phyloP scores from a whole-genome alignment of 2,888 invertebrate species.

The Biston betularia region DNA sequence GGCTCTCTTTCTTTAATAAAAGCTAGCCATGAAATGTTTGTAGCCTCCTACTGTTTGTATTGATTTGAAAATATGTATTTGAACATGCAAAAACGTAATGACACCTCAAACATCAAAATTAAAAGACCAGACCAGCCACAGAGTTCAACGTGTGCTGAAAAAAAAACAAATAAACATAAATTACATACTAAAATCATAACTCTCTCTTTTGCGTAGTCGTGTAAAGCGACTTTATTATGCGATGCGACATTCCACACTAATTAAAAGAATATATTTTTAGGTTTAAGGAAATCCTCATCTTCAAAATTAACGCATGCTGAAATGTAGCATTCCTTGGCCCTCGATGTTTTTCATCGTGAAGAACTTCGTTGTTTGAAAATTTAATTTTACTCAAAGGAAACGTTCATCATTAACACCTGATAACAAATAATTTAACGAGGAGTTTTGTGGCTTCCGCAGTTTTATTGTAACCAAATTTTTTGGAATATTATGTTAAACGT shows the following conservation, averaged over 20 bases:
- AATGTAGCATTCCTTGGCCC: constrained; percentile 18
- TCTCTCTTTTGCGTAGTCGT: not conserved
- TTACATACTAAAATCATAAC: no score
- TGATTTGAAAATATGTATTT: no score
- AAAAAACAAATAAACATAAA: no score
- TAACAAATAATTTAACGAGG: constrained; percentile 3
- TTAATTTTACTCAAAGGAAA: constrained; percentile 25
- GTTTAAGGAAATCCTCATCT: constrained; percentile 31
- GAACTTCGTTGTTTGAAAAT: constrained; percentile 18
- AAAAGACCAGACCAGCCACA: no score
- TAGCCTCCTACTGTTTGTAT: no score
- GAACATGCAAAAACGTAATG: no score
- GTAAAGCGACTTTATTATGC: constrained; percentile 3
- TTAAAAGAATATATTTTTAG: constrained; percentile 29
- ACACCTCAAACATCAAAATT: no score
- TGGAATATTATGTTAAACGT: not conserved
- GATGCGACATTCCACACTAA: constrained; percentile 29
- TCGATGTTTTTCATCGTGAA: constrained; percentile 21
- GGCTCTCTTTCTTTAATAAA: no score
- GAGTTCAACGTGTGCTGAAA: no score
- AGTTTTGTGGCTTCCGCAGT: constrained; percentile 21
- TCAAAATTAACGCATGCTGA: constrained; percentile 29
- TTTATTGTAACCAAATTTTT: constrained; percentile 9
- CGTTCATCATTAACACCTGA: constrained; percentile 19
- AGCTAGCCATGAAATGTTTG: no score